A percentile compares a stretch with the other conserved stretches of the same genome.
Evolutionary conservation across 2,888 invertebrate genomes (phyloP).

Genomic region (Andrena bicolor): DNA sequence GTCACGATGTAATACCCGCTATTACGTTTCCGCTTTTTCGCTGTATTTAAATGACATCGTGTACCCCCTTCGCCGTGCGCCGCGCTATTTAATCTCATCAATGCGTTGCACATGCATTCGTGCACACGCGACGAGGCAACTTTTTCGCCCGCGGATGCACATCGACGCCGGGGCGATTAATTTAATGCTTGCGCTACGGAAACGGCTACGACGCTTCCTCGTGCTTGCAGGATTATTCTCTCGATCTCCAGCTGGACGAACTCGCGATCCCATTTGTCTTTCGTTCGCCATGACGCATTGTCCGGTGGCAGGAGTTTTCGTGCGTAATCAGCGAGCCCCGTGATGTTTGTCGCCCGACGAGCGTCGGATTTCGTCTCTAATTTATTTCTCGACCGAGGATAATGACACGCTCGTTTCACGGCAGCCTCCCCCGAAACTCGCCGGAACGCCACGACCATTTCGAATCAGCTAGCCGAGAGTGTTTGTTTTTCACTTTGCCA

Average conservation of each 20-base stretch:
- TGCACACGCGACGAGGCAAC: not conserved
- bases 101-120: not conserved
- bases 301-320: slow-evolving; percentile 56
- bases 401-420: slow-evolving; percentile 65
- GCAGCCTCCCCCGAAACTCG: slow-evolving; percentile 27
- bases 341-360: slow-evolving; percentile 46
- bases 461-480: slow-evolving; percentile 55
- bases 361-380: slow-evolving; percentile 60
- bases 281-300: slow-evolving; percentile 3
- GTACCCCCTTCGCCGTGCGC: not conserved
- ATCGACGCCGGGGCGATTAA: not conserved
- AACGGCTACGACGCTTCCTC: not conserved
- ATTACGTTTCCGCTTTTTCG: slow-evolving; percentile 10
- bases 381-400: slow-evolving; percentile 63
- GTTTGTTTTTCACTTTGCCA: slow-evolving; percentile 70
- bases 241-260: not conserved
- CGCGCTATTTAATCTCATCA: not conserved
- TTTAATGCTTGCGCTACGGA: not conserved
- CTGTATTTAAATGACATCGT: not conserved
- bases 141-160: not conserved
- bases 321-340: slow-evolving; percentile 64
- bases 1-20: slow-evolving; percentile 16
- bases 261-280: slow-evolving; percentile 15
- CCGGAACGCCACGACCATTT: slow-evolving; percentile 32
- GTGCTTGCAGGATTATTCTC: not conserved